Conservation (phyloP, 53 echinoderm and acorn worm genomes). For the Stichopus horrens region DNA sequence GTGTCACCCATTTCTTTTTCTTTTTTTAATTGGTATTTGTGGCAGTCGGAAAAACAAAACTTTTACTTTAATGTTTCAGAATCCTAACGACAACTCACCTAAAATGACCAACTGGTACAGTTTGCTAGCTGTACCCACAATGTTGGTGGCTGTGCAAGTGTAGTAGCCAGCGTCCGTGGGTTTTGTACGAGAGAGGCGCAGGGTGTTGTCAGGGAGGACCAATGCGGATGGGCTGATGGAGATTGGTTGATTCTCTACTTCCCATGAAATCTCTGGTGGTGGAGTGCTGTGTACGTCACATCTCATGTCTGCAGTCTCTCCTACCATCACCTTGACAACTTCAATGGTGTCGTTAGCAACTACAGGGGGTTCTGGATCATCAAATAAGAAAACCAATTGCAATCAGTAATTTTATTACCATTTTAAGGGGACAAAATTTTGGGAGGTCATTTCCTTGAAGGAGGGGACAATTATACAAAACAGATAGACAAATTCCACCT, state of each 20-base stretch:
- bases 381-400: too few species aligned
- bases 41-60: too few species aligned
- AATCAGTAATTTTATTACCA: too few species aligned
- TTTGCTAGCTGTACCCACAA: slow-evolving; percentile 66
- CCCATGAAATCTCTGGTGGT: slow-evolving; percentile 77
- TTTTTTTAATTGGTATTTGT: too few species aligned
- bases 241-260: slow-evolving; percentile 57
- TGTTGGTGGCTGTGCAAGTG: slow-evolving; percentile 79
- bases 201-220: slow-evolving; percentile 59
- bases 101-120: slow-evolving; percentile 55
- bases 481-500: too few species aligned
- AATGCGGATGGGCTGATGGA: slow-evolving; percentile 50
- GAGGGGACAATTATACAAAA: too few species aligned
- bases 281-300: slow-evolving; percentile 89
- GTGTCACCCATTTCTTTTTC: too few species aligned
- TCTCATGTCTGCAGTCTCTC: slow-evolving; percentile 60
- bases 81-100: slow-evolving; percentile 54
- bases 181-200: slow-evolving; percentile 51
- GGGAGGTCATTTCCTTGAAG: too few species aligned
- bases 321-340: slow-evolving; percentile 6
- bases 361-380: not conserved
- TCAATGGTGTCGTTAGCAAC: slow-evolving; percentile 10
- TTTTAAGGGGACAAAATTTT: too few species aligned
- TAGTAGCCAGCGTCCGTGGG: slow-evolving; percentile 76
- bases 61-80: not conserved